Base-by-base conservation (phyloP, 2,888 invertebrate genomes). In the Campoplex nolae region DNA sequence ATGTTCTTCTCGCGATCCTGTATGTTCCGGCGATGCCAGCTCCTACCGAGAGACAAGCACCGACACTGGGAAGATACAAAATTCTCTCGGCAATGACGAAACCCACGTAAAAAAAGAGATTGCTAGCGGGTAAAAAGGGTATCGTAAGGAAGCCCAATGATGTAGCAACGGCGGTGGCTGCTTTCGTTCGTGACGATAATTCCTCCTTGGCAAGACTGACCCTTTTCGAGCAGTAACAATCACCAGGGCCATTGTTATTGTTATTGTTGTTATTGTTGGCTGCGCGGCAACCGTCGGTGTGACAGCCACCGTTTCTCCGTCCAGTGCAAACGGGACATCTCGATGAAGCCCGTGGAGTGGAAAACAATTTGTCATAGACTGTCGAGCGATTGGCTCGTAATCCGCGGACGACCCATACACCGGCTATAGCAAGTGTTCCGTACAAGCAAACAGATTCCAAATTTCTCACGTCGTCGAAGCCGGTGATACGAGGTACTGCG, bases 61-160 rank as follows among this genome's bases (percentile, higher is more conserved):
- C 99, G 93, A 99, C 98, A 95, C 98, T 99, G 76, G 99, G 99
- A 94, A 99, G 96, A 95, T 99, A 99, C 89, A 99, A 96, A 89
- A 99, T 97, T 89, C 99, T 96, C 95, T 99, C 99, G 85, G 99
- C 99, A 82, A 99, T 97, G 90, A 99, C 99, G 95, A 99, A 99
- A 75, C 99, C 99, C 86, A 99, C 99, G 95, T 99, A 99, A 95
- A 99, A 99, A 95, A 99, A 97, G 91, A 99, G 95, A 96, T 99
- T 99, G 92, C 98, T 97, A 88, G 99, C 99, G 89, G 99, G 99
- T 93, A 99, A 96, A 95, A 99, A 99, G 88, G 99, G 99, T 91
- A 99, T 95, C 90, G 97, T 96, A 93, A 99, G 96, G 93, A 99
- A 96, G 71, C 96, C 95, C 86, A 96, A 90, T 45, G 95, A 94